Conservation (phyloP, 2,113 vertebrate species). For the Abramis brama region DNA sequence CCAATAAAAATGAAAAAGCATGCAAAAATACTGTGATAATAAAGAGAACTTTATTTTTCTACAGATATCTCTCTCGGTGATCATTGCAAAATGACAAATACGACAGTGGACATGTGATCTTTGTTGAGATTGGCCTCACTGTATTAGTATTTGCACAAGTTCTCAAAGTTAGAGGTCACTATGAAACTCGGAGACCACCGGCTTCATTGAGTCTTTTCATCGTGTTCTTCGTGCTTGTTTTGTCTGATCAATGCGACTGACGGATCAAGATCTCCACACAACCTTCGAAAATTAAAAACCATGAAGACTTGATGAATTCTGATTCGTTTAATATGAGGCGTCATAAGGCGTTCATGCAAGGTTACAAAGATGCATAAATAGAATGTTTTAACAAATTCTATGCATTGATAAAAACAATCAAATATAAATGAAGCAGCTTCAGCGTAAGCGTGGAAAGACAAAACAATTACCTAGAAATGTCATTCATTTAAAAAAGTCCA, state of each 20-base stretch:
- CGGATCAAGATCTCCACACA: too few relatives aligned
- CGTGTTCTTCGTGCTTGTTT: background rate
- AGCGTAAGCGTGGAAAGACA: background rate
- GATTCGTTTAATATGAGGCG: slow-evolving; percentile 40
- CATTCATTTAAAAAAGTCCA: background rate
- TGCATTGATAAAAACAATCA: background rate
- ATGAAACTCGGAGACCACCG: background rate
- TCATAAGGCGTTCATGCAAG: slow-evolving; percentile 18
- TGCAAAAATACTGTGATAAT: slow-evolving; percentile 55
- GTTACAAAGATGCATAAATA: slow-evolving; percentile 13
- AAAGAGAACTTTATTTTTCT: slow-evolving; percentile 71
- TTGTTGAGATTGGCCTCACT: background rate
- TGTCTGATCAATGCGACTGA: too few relatives aligned
- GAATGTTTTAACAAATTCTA: background rate
- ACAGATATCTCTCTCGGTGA: slow-evolving; percentile 58
- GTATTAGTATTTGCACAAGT: slow-evolving; percentile 44
- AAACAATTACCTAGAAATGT: background rate
- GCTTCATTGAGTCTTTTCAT: background rate
- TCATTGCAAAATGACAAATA: slow-evolving; percentile 45
- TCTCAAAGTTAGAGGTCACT: slow-evolving; percentile 24
- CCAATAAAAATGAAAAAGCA: slow-evolving; percentile 56
- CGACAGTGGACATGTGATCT: background rate
- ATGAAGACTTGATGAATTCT: background rate
- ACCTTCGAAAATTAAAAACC: background rate
- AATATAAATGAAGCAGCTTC: background rate